A percentile compares a stretch with the other conserved stretches of the same genome.
phyloP scores from a whole-genome alignment of 2,113 vertebrate genomes.

The Brienomyrus brachyistius region DNA sequence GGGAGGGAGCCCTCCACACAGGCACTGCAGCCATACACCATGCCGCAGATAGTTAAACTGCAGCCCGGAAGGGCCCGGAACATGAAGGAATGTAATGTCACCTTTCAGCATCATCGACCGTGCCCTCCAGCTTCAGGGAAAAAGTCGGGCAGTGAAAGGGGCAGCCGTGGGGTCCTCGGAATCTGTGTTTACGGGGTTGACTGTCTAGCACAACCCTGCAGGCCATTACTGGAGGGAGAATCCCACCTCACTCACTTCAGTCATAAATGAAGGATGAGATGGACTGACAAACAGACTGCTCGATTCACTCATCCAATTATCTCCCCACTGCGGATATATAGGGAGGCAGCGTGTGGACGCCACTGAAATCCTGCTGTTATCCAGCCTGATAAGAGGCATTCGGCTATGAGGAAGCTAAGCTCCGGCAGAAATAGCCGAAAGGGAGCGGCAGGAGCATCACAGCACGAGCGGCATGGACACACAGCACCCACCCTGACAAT shows the following conservation, averaged over 20 bases:
- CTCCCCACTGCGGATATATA: not conserved
- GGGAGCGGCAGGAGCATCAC: not conserved
- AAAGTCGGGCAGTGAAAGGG: not conserved
- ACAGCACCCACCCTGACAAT: conserved; percentile 9
- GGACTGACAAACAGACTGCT: not conserved
- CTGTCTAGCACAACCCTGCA: not conserved
- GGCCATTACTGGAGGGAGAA: not conserved
- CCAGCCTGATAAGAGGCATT: conserved; percentile 5
- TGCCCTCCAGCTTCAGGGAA: not conserved
- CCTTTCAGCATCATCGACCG: not conserved
- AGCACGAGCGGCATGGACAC: not conserved
- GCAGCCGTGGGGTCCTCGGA: not conserved
- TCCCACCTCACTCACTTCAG: not conserved
- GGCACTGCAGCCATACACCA: not conserved
- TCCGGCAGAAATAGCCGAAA: not conserved
- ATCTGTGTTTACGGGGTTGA: not conserved
- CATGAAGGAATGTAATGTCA: not conserved
- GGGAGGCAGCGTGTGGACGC: not conserved
- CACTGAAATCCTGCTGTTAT: not conserved
- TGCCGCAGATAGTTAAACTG: not conserved
- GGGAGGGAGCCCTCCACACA: not conserved
- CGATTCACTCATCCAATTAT: conserved; percentile 7
- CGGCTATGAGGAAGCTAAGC: not conserved
- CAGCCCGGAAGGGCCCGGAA: not conserved
- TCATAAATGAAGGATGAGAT: not conserved